These are phyloP conservation scores for Apantesis nais DNA, from an alignment of 2,888 invertebrate genomes.

Conservation along the genomic window DNA sequence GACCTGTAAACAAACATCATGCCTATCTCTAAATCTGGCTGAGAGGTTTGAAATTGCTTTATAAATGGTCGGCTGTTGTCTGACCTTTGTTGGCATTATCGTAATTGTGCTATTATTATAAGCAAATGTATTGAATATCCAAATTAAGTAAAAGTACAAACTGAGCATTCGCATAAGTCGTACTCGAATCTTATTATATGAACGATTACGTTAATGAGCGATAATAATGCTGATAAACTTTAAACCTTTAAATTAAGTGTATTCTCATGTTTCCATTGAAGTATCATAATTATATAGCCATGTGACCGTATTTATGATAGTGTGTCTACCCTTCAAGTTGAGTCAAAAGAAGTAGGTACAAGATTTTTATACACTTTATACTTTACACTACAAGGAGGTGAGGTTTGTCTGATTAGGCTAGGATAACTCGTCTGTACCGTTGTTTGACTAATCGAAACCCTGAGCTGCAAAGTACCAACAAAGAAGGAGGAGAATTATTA, in stretches of 20 bases:
- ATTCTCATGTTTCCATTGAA: conserved; percentile 12
- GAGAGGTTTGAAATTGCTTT: neutral
- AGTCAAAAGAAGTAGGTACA: neutral
- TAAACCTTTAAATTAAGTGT: neutral
- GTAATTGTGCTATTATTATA: neutral
- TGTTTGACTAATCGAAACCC: neutral
- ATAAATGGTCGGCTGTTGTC: neutral
- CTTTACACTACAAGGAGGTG: neutral
- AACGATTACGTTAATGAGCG: neutral
- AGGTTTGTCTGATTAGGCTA: neutral
- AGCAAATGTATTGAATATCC: neutral
- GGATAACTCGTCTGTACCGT: neutral
- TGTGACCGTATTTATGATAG: neutral
- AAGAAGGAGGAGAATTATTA: neutral
- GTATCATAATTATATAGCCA: conserved; percentile 2
- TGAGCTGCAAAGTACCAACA: neutral
- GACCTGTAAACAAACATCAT: neutral
- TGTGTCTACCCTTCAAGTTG: neutral
- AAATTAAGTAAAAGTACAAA: neutral
- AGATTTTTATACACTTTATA: neutral
- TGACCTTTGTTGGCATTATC: neutral
- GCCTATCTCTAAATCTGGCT: neutral
- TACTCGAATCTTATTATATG: neutral
- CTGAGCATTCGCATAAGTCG: neutral
- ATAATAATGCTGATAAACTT: neutral